Evolutionary conservation across 1,140 invertebrate genomes (phyloP), one percentile per base, ranked within the genome.

Genomic region (Drosophila punjabiensis): DNA sequence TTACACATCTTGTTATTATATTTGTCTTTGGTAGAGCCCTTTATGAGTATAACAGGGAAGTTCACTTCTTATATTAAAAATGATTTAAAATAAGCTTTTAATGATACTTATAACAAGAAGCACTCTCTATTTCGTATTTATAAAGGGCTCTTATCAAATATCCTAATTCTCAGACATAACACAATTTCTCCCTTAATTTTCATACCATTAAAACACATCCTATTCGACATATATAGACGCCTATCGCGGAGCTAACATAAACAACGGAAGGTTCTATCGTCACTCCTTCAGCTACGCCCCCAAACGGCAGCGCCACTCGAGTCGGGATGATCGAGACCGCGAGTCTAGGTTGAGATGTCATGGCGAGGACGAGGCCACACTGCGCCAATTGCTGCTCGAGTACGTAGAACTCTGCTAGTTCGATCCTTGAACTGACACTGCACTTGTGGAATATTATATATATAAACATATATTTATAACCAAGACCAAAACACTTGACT

Each of bases 321-420:
- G 80, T 68, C 89, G 83, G 70, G 80, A 93, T 82, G 92, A 93
- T 91, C 90, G 92, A 79, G 89, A 92, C 67, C 82, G 90, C 61
- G 90, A 93, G 80, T 93, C 90, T 61, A 93, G 90, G 82, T 88
- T 92, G 77, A 93, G 92, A 93, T 93, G 92, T 93, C 92, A 93
- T 93, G 92, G 92, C 81, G 93, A 93, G 78, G 93, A 93, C 85
- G 93, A 93, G 84, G 92, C 87, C 73, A 93, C 93, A 81, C 77
- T 93, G 77, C 93, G 93, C 82, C 93, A 93, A 92, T 82, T 93
- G 92, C 91, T 93, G 85, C 92, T 93, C 82, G 93, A 93, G 93
- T 93, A 93, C 82, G 93, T 93, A 89, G 20, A 66, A 11, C 14
- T 39, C 20, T 11, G 14, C 1, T 20, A 39, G 35, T 58, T 37